Evolutionary conservation across 2,888 invertebrate genomes (phyloP), one percentile per base, ranked within the genome.

Genomic region (Cryptocephalus primarius): DNA sequence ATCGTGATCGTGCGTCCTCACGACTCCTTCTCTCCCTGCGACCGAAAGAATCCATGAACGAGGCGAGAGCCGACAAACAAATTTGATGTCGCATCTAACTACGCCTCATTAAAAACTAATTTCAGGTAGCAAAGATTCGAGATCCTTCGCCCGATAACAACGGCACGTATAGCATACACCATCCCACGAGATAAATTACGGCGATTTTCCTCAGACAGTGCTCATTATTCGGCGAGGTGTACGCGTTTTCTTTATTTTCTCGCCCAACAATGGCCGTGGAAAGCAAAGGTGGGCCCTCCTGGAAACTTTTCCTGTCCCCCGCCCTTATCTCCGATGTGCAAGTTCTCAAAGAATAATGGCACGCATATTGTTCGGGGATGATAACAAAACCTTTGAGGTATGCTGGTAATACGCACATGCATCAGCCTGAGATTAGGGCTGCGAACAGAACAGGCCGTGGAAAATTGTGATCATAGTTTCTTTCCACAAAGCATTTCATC

Each of bases 341-440:
- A 55, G 60, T 60, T 57, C 58, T 56, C 57, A 36, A 60, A 56
- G 56, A 60, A 54, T 59, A 58, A 60, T 58, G 52, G 55, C 55
- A 59, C 54, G 57, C 59, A 59, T 57, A 56, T 57, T 59, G 59
- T 54, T 55, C 53, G 52, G 49, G 51, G 50, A 44, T 56, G 59
- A 60, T 60, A 60, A 60, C 58, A 57, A 53, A 58, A 54, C 51
- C 48, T 53, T 53, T 53, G 52, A 55, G 58, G 56, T 59, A 52
- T 53, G 53, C 49, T 50, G 42, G 46, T 57, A 55, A 58, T 59
- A 60, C 47, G 56, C 48, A 46, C 55, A 58, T 60, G 54, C 51
- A 59, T 60, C 59, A 59, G 50, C 45, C n/a, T 32, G 11, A 32
- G 40, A 10, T 8, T 9, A 11, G 34, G 46, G 32, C 45, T 45